Conservation (phyloP, 1,140 invertebrate species). For the Arctopsyche grandis region DNA sequence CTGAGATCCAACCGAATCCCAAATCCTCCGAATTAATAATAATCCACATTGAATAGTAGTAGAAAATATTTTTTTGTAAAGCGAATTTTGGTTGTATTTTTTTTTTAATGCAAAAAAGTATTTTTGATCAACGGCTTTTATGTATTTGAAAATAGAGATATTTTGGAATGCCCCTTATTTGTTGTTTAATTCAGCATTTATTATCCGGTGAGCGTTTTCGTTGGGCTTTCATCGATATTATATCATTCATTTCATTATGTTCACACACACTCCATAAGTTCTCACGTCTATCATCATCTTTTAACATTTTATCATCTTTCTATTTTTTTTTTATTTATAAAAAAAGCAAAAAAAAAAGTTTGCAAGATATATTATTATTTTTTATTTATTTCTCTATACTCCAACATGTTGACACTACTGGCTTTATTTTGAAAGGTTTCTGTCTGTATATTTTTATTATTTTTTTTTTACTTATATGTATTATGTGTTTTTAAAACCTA, state of each 20-base stretch:
- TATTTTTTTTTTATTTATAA: neutral
- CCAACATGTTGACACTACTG: conserved; percentile 54
- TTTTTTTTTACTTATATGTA: neutral
- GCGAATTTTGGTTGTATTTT: neutral
- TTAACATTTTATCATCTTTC: conserved; percentile 10
- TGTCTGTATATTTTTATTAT: conserved; percentile 13
- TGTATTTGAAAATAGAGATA: neutral
- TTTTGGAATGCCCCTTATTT: neutral
- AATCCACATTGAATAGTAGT: neutral
- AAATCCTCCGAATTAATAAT: neutral
- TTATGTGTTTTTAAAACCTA: neutral
- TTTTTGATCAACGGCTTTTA: neutral
- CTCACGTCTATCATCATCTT: neutral
- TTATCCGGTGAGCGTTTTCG: neutral
- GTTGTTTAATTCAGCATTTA: neutral
- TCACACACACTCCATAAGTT: conserved; percentile 1
- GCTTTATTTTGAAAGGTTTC: conserved; percentile 35
- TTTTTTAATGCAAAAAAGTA: conserved; percentile 3
- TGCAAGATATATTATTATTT: conserved; percentile 20
- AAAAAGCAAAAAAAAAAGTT: neutral
- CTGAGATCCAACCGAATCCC: neutral
- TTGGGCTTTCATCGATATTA: conserved; percentile 9
- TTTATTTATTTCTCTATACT: conserved; percentile 32
- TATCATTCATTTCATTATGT: conserved; percentile 2
- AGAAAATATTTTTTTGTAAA: conserved; percentile 29